Conservation (phyloP, 1,140 invertebrate genomes). For the Charaxes varanes region DNA sequence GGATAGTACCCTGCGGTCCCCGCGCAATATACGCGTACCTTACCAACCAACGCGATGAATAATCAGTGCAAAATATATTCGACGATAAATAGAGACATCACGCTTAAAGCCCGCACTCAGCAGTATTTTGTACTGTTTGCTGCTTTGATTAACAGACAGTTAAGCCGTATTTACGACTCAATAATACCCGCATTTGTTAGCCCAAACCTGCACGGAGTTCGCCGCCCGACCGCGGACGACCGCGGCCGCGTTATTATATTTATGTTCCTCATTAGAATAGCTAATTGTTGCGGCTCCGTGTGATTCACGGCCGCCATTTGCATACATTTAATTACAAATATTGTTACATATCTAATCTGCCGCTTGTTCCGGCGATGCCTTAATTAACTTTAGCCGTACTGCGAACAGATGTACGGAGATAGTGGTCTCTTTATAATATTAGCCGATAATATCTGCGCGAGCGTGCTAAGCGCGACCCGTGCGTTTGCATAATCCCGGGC, state of each 20-base stretch:
- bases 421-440: constrained; percentile 10
- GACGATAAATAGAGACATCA: too few relatives aligned
- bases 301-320: constrained; percentile 14
- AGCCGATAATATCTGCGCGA: constrained; percentile 10
- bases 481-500: background rate
- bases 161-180: too few relatives aligned
- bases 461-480: constrained; percentile 1
- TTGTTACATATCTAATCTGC: constrained; percentile 16
- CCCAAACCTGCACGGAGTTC: too few relatives aligned
- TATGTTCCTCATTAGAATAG: constrained; percentile 14
- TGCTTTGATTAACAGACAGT: too few relatives aligned
- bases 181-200: too few relatives aligned
- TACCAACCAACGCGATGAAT: too few relatives aligned
- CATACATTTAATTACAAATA: constrained; percentile 23
- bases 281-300: constrained; percentile 13
- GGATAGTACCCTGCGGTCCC: too few relatives aligned
- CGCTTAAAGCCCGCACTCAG: too few relatives aligned
- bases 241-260: constrained; percentile 10
- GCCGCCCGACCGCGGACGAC: background rate
- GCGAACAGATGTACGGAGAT: constrained; percentile 19
- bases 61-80: too few relatives aligned
- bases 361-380: constrained; percentile 15
- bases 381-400: constrained; percentile 13
- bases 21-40: too few relatives aligned
- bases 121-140: too few relatives aligned